phyloP scores from a whole-genome alignment of 1,140 invertebrate species.

The Bicyclus anynana region DNA sequence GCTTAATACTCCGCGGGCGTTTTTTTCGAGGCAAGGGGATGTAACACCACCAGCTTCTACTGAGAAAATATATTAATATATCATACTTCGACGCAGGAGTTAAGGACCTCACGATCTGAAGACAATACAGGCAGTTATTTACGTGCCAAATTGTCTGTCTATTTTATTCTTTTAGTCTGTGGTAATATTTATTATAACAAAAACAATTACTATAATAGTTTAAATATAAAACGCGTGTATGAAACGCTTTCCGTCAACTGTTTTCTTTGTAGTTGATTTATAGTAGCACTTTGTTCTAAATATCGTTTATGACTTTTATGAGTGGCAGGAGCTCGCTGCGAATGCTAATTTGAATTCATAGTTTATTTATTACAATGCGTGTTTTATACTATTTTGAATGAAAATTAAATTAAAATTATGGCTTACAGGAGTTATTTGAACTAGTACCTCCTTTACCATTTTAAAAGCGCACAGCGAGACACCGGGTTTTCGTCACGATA shows the following conservation, averaged over 20 bases:
- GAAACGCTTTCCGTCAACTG: conserved; percentile 7
- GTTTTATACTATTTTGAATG: not conserved
- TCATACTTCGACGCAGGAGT: too few species aligned
- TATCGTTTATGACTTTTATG: conserved; percentile 9
- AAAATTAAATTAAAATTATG: too few species aligned
- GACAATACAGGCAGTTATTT: too few species aligned
- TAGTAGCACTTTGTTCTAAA: conserved; percentile 4
- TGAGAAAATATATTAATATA: too few species aligned
- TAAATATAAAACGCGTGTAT: conserved; percentile 5
- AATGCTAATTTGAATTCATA: conserved; percentile 3
- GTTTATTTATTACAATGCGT: not conserved
- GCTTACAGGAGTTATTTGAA: too few species aligned
- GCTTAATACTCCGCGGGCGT: too few species aligned
- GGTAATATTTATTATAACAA: not conserved
- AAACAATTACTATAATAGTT: conserved; percentile 10
- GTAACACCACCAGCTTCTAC: too few species aligned
- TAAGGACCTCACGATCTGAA: too few species aligned
- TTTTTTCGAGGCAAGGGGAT: too few species aligned
- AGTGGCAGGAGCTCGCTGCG: conserved; percentile 2
- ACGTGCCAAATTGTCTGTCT: not conserved
- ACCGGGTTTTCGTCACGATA: too few species aligned
- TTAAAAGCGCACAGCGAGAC: too few species aligned
- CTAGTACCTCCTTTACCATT: too few species aligned
- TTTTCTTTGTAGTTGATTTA: conserved; percentile 11
- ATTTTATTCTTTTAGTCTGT: not conserved